These are phyloP conservation scores for Rostratula benghalensis DNA, from an alignment of 2,113 vertebrate species.

Conservation along the genomic window DNA sequence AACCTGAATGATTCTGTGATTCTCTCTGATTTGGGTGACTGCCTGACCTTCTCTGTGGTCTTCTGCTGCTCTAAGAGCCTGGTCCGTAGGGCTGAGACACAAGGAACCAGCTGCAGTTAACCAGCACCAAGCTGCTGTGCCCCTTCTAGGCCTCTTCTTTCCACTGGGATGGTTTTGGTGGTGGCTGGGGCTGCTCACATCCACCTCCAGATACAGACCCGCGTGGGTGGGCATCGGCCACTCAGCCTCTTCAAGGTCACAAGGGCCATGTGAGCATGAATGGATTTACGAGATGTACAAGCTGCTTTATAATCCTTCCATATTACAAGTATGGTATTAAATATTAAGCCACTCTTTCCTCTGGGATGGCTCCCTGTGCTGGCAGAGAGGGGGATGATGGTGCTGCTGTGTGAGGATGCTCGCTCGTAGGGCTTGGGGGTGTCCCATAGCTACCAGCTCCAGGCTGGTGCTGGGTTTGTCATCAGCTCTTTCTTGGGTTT, in stretches of 20 bases:
- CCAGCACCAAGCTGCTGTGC: accelerated
- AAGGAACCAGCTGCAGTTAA: neutral
- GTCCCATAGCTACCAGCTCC: accelerated
- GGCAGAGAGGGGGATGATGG: neutral
- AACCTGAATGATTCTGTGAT: no score
- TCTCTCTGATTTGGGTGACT: neutral
- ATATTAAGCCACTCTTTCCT: neutral
- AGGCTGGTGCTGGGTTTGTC: neutral
- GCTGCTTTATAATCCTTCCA: slow-evolving; percentile 16
- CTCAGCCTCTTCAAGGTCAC: neutral
- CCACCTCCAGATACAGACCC: accelerated
- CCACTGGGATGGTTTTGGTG: neutral
- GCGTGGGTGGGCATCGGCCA: accelerated
- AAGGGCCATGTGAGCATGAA: neutral
- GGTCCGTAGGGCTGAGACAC: neutral
- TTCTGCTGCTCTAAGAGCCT: neutral
- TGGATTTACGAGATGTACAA: neutral
- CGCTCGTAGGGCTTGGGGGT: accelerated
- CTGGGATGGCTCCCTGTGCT: neutral
- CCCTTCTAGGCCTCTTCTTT: neutral
- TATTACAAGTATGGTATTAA: neutral
- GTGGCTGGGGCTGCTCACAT: accelerated
- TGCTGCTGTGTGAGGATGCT: neutral
- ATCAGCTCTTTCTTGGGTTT: neutral
- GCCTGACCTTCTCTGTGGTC: neutral